phyloP scores from a whole-genome alignment of 2,113 vertebrate species.

The Trogon melanurus region DNA sequence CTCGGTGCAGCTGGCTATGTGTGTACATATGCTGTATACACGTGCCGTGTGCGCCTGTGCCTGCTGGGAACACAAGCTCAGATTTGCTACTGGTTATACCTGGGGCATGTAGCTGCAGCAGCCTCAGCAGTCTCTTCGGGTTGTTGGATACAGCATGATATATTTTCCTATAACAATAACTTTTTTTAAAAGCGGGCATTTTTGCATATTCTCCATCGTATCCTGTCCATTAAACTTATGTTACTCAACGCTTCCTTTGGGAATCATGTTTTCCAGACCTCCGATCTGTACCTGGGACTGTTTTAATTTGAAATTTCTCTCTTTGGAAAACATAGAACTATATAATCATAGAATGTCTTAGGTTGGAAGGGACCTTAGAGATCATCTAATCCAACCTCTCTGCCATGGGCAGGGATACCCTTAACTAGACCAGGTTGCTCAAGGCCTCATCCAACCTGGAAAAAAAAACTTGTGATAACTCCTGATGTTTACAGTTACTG shows the following conservation, averaged over 20 bases:
- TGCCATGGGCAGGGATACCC: too few relatives aligned
- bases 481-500: too few relatives aligned
- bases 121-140: background rate
- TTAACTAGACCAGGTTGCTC: too few relatives aligned
- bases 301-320: background rate
- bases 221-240: background rate
- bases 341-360: too few relatives aligned
- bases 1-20: background rate
- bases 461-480: too few relatives aligned
- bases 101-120: background rate
- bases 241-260: background rate
- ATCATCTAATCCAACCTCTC: too few relatives aligned
- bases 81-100: background rate
- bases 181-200: accelerated
- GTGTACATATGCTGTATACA: accelerated
- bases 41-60: accelerated
- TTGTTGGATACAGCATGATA: background rate
- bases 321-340: background rate
- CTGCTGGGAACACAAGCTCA: background rate
- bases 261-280: background rate
- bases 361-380: too few relatives aligned
- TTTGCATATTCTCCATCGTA: background rate
- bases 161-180: background rate
- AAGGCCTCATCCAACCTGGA: too few relatives aligned
- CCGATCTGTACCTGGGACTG: background rate